Base-by-base conservation (phyloP, 1,140 invertebrate species). In the Drosophila gunungcola region DNA sequence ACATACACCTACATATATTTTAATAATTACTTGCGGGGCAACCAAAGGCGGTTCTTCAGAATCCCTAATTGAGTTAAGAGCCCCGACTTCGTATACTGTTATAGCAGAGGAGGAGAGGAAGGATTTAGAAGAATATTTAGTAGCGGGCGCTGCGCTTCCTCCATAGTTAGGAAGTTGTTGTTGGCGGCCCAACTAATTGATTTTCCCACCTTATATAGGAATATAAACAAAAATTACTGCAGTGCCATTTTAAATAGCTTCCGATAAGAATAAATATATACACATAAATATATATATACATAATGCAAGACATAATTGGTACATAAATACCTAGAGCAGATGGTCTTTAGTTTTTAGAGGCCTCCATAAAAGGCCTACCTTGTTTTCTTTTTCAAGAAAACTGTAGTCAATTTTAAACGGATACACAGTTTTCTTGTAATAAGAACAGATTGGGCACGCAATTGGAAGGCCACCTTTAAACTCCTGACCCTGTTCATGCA, bases 221-320 rank as follows among this genome's bases (percentile, higher is more conserved):
- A 88, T 88, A 88, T 88, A 88, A 70, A 78, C 63, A 77, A 69
- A 76, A 80, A 85, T 82, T 91, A 91, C 90, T 91, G 90, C 90
- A 91, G 90, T 91, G 90, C 90, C 90, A 91, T 91, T 91, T 91
- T 90, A 91, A 91, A 91, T 90, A 91, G 90, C 90, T 91, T 91
- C 90, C 90, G 68, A 91, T 84, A 91, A 91, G 85, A 80, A 84
- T 60, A 81, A 72, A 73, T 60, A 79, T 65, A 54, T 64, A 83
- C 39, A 80, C 56, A 80, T 52, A 68, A 39, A 77, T 48, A 45
- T 55, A 76, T 49, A 74, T 56, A 74, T 60, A 61, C 51, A 64
- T 43, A 78, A 83, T 55, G 42, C 43, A 65, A 69, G 11, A 52
- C 32, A 73, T 65, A 73, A 72, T 52, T 49, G 52, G 54, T 70